Evolutionary conservation across 2,888 invertebrate species (phyloP).

Genomic region (Cabera pusaria): DNA sequence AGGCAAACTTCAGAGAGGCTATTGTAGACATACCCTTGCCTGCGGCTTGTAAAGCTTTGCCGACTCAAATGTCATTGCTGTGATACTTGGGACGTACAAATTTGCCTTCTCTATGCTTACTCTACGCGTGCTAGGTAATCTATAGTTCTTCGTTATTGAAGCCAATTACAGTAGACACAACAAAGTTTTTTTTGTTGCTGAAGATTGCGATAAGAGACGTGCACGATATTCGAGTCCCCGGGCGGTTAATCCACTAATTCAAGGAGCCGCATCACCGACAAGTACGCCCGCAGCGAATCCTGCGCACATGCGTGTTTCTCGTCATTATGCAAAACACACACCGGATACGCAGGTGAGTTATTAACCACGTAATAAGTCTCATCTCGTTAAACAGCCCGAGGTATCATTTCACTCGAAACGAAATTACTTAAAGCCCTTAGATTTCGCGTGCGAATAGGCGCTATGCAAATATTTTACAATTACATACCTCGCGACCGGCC

Average conservation of each 20-base stretch:
- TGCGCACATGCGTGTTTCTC: conserved; percentile 49
- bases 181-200: conserved; percentile 1
- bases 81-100: too few relatives aligned
- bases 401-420: conserved; percentile 36
- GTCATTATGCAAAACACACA: conserved; percentile 69
- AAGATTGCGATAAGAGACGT: conserved; percentile 27
- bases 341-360: conserved; percentile 60
- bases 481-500: conserved; percentile 51
- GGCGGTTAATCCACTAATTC: conserved; percentile 46
- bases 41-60: too few relatives aligned
- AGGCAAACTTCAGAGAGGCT: neutral
- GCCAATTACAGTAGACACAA: too few relatives aligned
- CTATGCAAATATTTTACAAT: conserved; percentile 58
- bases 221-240: conserved; percentile 42
- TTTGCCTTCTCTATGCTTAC: too few relatives aligned
- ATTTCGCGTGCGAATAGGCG: conserved; percentile 35
- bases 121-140: too few relatives aligned
- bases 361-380: conserved; percentile 58
- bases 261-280: conserved; percentile 41
- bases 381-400: conserved; percentile 48
- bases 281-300: conserved; percentile 44
- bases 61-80: too few relatives aligned
- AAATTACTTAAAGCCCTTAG: conserved; percentile 42
- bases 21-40: too few relatives aligned
- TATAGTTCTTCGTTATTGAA: too few relatives aligned